Percentiles rank a stretch among this genome's conserved stretches.
Conservation (phyloP, 2,888 invertebrate species). For the Drosophila ezoana region DNA sequence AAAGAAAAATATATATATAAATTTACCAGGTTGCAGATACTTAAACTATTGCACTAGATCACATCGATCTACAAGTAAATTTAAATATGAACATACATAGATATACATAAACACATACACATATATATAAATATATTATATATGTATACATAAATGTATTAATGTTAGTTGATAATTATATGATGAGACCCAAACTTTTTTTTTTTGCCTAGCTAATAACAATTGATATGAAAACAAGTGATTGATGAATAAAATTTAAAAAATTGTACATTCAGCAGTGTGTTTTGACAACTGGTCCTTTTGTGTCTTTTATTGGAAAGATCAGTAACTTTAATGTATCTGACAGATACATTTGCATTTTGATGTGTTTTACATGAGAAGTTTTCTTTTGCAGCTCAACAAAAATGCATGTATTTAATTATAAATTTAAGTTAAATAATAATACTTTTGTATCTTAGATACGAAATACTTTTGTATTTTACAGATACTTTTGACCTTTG, state of each 20-base stretch:
- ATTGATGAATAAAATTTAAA: constrained; percentile 75
- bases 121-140: constrained; percentile 26
- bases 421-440: too few species aligned
- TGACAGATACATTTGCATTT: neutral
- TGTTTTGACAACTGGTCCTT: neutral
- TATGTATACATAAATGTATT: constrained; percentile 57
- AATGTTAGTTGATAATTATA: constrained; percentile 67
- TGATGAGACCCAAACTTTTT: constrained; percentile 51
- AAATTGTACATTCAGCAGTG: constrained; percentile 29
- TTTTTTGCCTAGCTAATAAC: constrained; percentile 75
- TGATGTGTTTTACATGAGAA: neutral
- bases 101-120: constrained; percentile 36
- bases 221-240: constrained; percentile 75
- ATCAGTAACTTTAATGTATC: neutral
- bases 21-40: constrained; percentile 51
- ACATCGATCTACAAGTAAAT: constrained; percentile 36
- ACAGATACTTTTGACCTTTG: neutral
- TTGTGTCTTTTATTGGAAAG: neutral
- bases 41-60: constrained; percentile 60
- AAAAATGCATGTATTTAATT: too few species aligned
- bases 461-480: neutral
- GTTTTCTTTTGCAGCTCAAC: too few species aligned
- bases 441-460: too few species aligned
- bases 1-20: neutral
- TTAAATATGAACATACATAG: constrained; percentile 27